Base-by-base conservation (phyloP, 2,797 vertebrate genomes). In the Tokudaia tokunoshimensis region DNA sequence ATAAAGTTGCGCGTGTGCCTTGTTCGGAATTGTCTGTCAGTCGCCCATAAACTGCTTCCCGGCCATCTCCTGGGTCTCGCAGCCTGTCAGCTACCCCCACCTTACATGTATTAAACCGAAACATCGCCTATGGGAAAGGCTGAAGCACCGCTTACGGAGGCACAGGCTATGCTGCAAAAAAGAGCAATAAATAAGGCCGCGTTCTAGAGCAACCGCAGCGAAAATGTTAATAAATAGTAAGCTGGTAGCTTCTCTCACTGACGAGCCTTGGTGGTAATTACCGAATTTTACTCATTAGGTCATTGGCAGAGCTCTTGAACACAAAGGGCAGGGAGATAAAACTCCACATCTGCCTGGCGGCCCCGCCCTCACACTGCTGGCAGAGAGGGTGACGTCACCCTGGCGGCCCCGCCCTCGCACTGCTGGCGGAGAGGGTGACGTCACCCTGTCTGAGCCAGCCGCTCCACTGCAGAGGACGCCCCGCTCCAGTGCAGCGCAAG, bases 361-460 rank as follows among this genome's bases (percentile, higher is more conserved):
- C 63, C 12, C 92, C 29, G 50, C 85, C 80, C 26, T 50, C 29
- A 1, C 59, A n/a, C 13, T 0, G 15, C 80, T 67, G 1, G 65
- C 82, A 80, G 96, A 37, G 19, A 95, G 87, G 98, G 82, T 99
- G 98, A 99, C 97, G 41, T 41, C 41, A 41, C 41, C n/a, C 0
- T 8, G 47, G 1, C 6, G 31, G 79, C 63, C 12, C 93, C 31
- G 50, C 85, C 80, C 26, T 50, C 29, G 1, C 52, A 37, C 14
- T 0, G 15, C 81, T 70, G 1, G 67, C 82, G 76, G 96, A n/a
- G 19, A 95, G 88, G 98, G 83, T 99, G 98, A 99, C 97, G 98
- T 99, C 98, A 99, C 96, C 98, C 91, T 52, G 96, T 94, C 92
- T 92, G 92, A 97, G 91, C 97, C 79, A 93, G 96, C 94, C 81